A percentile compares a stretch with the other conserved stretches of the same genome.
Evolutionary conservation across 2,797 vertebrate genomes (phyloP).

Genomic region (Garrulus glandarius): DNA sequence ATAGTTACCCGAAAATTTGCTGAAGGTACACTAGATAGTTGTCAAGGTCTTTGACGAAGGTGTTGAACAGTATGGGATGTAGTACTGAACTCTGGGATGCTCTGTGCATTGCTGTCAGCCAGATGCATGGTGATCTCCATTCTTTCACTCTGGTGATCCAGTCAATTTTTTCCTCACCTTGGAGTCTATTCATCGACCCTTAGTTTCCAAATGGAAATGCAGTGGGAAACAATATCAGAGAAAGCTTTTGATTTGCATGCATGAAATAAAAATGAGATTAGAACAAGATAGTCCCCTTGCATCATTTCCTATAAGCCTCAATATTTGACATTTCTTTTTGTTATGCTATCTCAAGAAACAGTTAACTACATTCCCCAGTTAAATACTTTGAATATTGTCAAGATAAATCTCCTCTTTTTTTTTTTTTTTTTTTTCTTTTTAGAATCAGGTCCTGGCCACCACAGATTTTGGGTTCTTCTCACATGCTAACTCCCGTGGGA

Average conservation of each 20-base stretch:
- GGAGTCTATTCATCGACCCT: neutral
- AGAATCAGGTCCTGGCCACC: neutral
- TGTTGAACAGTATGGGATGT: neutral
- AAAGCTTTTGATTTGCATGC: neutral
- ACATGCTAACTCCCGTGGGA: fast-evolving
- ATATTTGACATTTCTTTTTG: neutral
- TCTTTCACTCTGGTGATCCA: neutral
- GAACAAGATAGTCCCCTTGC: neutral
- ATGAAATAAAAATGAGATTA: neutral
- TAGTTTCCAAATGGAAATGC: neutral
- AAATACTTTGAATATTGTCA: neutral
- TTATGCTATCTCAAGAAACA: neutral
- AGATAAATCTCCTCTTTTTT: neutral
- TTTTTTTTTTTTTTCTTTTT: neutral
- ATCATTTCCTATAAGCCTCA: neutral
- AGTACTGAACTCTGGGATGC: neutral
- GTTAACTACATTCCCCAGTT: neutral
- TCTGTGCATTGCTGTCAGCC: neutral
- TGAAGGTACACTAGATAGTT: neutral
- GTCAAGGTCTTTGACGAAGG: neutral
- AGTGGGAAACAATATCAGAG: neutral
- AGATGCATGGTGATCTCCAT: neutral
- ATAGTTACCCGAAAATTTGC: neutral
- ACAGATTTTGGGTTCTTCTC: neutral
- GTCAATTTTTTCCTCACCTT: neutral